Conservation (phyloP, 2,797 vertebrate genomes). For the Florisuga fusca region DNA sequence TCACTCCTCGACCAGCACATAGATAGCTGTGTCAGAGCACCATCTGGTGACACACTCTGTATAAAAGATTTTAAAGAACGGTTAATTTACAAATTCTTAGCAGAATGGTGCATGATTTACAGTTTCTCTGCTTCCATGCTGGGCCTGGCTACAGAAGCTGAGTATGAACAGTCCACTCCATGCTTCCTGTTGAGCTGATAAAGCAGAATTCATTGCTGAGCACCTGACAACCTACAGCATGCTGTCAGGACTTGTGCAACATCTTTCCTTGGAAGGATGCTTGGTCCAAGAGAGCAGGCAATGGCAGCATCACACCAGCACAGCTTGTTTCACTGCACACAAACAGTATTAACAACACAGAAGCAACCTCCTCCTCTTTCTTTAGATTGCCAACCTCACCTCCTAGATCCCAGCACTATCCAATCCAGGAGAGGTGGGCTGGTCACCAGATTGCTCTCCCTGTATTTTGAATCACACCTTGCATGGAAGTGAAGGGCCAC, state of each 20-base stretch:
- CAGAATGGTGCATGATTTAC: fast-evolving
- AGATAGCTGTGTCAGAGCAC: background rate
- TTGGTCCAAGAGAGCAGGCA: background rate
- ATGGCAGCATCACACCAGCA: background rate
- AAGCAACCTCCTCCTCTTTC: background rate
- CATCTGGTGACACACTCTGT: background rate
- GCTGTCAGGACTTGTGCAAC: background rate
- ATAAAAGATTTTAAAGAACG: fast-evolving
- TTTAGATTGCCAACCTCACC: no score
- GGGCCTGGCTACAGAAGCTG: background rate
- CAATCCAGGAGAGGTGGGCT: background rate
- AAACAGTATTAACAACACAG: background rate
- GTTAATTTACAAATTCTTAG: fast-evolving
- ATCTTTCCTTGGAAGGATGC: background rate
- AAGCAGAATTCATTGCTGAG: background rate
- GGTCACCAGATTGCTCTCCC: background rate
- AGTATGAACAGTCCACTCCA: fast-evolving
- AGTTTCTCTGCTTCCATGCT: fast-evolving
- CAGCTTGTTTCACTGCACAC: background rate
- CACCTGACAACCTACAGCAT: no score
- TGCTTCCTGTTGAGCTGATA: background rate
- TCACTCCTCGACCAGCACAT: fast-evolving
- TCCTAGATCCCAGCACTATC: fast-evolving
- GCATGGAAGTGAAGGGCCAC: background rate
- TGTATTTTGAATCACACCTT: background rate